Evolutionary conservation across 2,888 invertebrate genomes (phyloP), one percentile per base, ranked within the genome.

Genomic region (Cryptophagus acutangulus): DNA sequence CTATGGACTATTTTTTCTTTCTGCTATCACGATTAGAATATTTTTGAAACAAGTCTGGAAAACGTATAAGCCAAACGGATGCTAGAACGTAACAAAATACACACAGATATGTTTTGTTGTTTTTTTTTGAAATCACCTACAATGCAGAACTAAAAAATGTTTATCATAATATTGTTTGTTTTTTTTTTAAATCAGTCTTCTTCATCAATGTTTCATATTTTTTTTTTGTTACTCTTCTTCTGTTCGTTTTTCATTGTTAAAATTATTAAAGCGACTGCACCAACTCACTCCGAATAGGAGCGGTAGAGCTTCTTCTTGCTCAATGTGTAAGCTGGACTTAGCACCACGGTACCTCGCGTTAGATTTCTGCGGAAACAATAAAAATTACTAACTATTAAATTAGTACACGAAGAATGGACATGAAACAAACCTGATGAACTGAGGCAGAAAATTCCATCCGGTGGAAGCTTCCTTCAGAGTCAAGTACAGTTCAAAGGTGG

Each of bases 231-330:
- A 8, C 28, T 28, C 29, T 31, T 31, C 31, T 38, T 33, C 36
- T 26, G 40, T 43, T 43, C 51, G n/a, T n/a, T n/a, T n/a, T n/a
- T n/a, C n/a, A n/a, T n/a, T n/a, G n/a, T n/a, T n/a, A n/a, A n/a
- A n/a, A n/a, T n/a, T n/a, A n/a, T n/a, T n/a, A n/a, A n/a, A n/a
- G n/a, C n/a, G n/a, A n/a, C n/a, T n/a, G n/a, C n/a, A n/a, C n/a
- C n/a, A n/a, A n/a, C n/a, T n/a, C 58, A 62, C 38, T 64, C 64
- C 43, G 55, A 54, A 64, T 79, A 79, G 61, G 84, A 84, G 64
- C 88, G 77, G 76, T 91, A 92, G 59, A 93, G 75, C 73, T 92
- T 92, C 71, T 88, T 89, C 77, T 93, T 93, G 69, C 84, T 87
- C 73, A 93, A 75, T 64, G 82, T 82, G 75, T 89, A 93, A 66